Conservation (phyloP, 1,140 invertebrate species). For the Paraescarpia echinospica region DNA sequence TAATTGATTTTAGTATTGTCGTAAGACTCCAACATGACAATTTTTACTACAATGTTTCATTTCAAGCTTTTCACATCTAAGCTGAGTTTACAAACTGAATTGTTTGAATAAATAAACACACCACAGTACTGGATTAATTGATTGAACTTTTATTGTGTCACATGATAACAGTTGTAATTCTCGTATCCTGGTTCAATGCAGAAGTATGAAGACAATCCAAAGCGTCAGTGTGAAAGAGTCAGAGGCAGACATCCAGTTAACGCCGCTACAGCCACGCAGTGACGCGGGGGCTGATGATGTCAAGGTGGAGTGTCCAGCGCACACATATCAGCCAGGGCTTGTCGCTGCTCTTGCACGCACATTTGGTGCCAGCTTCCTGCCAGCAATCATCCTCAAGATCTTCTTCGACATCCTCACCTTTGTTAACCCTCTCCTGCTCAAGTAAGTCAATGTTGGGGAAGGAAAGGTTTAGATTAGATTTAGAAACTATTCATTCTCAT, state of each 20-base stretch:
- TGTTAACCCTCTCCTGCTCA: conserved; percentile 71
- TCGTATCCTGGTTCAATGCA: neutral
- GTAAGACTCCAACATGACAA: too few relatives aligned
- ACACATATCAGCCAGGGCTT: conserved; percentile 45
- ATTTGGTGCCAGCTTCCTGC: conserved; percentile 50
- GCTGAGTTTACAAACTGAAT: too few relatives aligned
- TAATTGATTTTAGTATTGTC: too few relatives aligned
- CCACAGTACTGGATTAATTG: too few relatives aligned
- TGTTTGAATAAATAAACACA: too few relatives aligned
- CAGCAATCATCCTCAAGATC: conserved; percentile 52
- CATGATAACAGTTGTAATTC: neutral
- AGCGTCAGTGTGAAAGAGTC: neutral
- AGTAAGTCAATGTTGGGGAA: conserved; percentile 40
- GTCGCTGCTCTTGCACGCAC: conserved; percentile 58
- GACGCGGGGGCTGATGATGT: neutral
- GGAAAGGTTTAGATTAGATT: too few relatives aligned
- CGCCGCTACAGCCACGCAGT: neutral
- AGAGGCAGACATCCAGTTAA: neutral
- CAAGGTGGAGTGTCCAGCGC: neutral
- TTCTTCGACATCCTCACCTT: conserved; percentile 86
- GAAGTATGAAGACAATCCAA: neutral
- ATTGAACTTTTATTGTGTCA: too few relatives aligned
- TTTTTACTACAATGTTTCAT: too few relatives aligned
- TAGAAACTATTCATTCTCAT: too few relatives aligned
- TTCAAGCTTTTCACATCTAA: too few relatives aligned